Evolutionary conservation across 2,113 vertebrate genomes (phyloP).

Genomic region (Lagopus leucura): DNA sequence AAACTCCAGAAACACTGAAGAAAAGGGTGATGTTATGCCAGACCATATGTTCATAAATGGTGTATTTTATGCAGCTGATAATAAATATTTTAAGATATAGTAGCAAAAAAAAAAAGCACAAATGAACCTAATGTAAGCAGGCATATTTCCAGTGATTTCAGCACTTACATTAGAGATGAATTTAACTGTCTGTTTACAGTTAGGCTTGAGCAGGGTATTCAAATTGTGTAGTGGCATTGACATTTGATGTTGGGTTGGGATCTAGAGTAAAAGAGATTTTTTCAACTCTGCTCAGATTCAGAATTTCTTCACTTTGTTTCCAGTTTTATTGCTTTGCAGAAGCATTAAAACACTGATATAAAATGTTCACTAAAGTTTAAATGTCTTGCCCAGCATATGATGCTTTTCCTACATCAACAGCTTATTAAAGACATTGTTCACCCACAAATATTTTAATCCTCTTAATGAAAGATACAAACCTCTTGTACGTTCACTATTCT

Average conservation of each 20-base stretch:
- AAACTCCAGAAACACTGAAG: conserved; percentile 29
- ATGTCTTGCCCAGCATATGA: neutral
- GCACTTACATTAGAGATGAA: neutral
- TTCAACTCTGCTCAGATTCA: neutral
- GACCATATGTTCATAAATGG: conserved; percentile 44
- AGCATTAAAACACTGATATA: neutral
- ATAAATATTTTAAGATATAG: conserved; percentile 42
- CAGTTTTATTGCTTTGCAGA: conserved; percentile 20
- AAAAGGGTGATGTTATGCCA: conserved; percentile 28
- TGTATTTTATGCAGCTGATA: conserved; percentile 50
- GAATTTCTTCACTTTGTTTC: conserved; percentile 3
- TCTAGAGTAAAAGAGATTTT: neutral
- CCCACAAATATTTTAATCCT: neutral
- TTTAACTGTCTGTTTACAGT: neutral
- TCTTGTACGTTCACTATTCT: neutral
- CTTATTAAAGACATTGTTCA: neutral
- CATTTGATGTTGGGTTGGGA: neutral
- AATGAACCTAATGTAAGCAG: neutral
- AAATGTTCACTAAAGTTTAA: neutral
- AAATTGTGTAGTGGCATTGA: neutral
- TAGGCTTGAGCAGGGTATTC: neutral
- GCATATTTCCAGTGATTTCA: conserved; percentile 1
- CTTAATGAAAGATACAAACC: neutral
- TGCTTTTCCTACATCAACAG: neutral
- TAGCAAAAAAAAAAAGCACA: conserved; percentile 11